phyloP scores from a whole-genome alignment of 1,140 invertebrate genomes.

The Eupristina koningsbergeri region DNA sequence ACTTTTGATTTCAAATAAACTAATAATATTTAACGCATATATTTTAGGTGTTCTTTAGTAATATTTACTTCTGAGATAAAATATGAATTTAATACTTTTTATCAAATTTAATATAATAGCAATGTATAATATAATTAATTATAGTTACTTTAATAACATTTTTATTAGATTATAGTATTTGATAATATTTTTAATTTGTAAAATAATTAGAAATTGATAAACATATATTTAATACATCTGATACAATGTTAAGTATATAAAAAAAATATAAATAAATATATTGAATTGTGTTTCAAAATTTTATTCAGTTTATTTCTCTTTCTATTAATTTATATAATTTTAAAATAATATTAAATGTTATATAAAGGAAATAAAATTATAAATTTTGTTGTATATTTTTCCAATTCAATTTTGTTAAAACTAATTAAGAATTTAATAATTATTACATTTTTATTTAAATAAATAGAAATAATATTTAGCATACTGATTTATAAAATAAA shows the following conservation, averaged over 20 bases:
- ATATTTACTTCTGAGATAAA: constrained; percentile 25
- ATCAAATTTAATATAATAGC: not conserved
- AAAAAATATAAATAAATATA: constrained; percentile 24
- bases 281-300: not conserved
- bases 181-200: not conserved
- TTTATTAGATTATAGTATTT: not conserved
- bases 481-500: not conserved
- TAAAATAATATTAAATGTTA: not conserved
- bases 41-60: constrained; percentile 41
- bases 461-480: not conserved
- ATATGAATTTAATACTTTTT: not conserved
- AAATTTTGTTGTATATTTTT: not conserved
- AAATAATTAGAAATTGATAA: constrained; percentile 17
- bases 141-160: constrained; percentile 11
- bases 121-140: constrained; percentile 4
- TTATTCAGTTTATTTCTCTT: constrained; percentile 21
- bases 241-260: constrained; percentile 16
- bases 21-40: constrained; percentile 14
- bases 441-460: not conserved
- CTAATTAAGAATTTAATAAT: not conserved
- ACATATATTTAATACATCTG: constrained; percentile 4
- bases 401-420: not conserved
- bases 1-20: constrained; percentile 14
- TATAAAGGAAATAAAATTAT: not conserved
- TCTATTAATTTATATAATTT: not conserved